Percentiles rank a stretch among this genome's conserved stretches.
These are phyloP conservation scores for Muntiacus reevesi DNA, from an alignment of 2,113 vertebrate genomes.

Conservation along the genomic window DNA sequence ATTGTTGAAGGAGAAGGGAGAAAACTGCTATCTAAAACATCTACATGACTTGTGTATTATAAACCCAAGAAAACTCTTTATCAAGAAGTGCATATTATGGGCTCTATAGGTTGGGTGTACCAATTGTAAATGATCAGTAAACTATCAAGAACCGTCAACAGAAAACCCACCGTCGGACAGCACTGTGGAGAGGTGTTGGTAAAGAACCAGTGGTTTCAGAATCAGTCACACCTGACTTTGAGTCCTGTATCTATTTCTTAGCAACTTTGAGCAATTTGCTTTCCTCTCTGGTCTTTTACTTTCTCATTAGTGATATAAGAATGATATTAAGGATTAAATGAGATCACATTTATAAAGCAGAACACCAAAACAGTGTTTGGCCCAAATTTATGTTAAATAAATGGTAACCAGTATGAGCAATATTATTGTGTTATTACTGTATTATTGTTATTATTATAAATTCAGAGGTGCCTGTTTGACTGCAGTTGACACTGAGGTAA, in stretches of 20 bases:
- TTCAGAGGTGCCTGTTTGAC: neutral
- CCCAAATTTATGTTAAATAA: neutral
- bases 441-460: neutral
- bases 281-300: neutral
- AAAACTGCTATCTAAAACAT: neutral
- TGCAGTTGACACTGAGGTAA: neutral
- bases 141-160: neutral
- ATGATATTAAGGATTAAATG: neutral
- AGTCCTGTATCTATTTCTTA: neutral
- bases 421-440: neutral
- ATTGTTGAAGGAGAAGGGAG: neutral
- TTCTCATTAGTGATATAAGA: neutral
- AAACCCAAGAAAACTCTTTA: neutral
- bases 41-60: neutral
- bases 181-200: neutral
- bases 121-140: neutral
- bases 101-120: neutral
- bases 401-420: neutral
- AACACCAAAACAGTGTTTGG: neutral
- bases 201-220: neutral
- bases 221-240: neutral
- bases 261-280: neutral
- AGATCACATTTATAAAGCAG: neutral
- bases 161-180: neutral
- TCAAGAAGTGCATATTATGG: neutral